Evolutionary conservation across 2,113 vertebrate species (phyloP).

Genomic region (Gracilinanus agilis): DNA sequence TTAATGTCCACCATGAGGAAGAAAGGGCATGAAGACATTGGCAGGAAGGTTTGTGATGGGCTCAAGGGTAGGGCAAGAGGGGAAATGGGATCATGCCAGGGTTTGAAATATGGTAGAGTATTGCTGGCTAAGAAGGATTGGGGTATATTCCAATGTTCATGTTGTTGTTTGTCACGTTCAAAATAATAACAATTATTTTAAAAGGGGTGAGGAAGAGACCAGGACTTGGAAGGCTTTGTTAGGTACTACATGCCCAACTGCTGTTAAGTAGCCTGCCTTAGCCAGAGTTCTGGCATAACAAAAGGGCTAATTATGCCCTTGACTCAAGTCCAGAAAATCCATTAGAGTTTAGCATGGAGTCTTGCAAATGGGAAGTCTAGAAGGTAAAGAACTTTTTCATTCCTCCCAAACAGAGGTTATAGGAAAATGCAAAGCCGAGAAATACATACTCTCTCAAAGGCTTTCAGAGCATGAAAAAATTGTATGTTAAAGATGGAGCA

Average conservation of each 20-base stretch:
- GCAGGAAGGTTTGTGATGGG: background rate
- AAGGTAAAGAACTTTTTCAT: background rate
- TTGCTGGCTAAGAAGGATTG: background rate
- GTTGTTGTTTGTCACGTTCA: background rate
- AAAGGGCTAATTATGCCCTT: slow-evolving; percentile 1
- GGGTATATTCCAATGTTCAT: background rate
- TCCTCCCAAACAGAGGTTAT: background rate
- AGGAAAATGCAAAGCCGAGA: background rate
- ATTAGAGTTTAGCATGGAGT: background rate
- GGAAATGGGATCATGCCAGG: background rate
- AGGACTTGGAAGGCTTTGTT: background rate
- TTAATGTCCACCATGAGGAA: background rate
- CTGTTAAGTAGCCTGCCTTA: background rate
- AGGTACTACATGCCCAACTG: background rate
- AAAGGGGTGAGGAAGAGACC: background rate
- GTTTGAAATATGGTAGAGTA: background rate
- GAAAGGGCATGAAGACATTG: background rate
- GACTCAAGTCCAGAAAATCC: background rate
- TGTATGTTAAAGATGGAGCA: background rate
- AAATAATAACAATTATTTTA: background rate
- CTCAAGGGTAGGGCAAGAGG: background rate
- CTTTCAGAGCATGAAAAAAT: background rate
- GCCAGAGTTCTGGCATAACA: background rate
- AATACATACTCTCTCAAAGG: background rate
- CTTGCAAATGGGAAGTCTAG: background rate